These are phyloP conservation scores for Spinibarbus caldwelli DNA, from an alignment of 2,797 vertebrate species.

Conservation along the genomic window DNA sequence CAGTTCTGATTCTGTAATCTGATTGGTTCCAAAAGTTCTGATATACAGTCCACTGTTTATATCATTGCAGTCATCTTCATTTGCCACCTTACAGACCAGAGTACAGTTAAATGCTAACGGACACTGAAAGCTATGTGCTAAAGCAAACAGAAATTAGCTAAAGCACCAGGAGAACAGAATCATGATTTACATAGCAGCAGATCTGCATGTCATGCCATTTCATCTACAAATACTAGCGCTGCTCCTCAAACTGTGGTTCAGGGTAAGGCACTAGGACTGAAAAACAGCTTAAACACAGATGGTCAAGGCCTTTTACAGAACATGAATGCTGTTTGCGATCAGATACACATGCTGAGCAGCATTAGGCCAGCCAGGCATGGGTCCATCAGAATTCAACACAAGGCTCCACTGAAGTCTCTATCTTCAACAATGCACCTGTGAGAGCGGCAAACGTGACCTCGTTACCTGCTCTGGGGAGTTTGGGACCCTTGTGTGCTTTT, in stretches of 20 bases:
- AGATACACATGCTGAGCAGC: conserved; percentile 72
- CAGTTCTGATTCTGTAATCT: too few species aligned
- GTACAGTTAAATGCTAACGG: background rate
- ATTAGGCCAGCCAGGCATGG: conserved; percentile 68
- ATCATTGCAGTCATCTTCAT: background rate
- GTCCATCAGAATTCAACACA: conserved; percentile 73
- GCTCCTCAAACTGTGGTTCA: conserved; percentile 73
- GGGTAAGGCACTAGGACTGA: conserved; percentile 71
- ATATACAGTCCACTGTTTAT: background rate
- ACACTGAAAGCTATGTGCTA: conserved; percentile 64
- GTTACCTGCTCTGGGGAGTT: conserved; percentile 72
- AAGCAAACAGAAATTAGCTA: conserved; percentile 72
- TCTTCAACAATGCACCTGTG: conserved; percentile 83
- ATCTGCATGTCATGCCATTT: conserved; percentile 78
- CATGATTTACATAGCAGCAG: conserved; percentile 71
- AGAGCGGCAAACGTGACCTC: conserved; percentile 73
- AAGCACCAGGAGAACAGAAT: conserved; percentile 64
- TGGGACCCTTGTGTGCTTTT: conserved; percentile 70
- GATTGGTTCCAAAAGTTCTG: background rate
- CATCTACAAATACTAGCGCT: conserved; percentile 77
- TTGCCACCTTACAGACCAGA: background rate
- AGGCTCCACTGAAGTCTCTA: conserved; percentile 72
- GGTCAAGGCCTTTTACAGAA: conserved; percentile 64
- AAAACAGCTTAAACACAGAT: conserved; percentile 74
- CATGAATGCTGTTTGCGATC: conserved; percentile 73